Percentiles rank a stretch among this genome's conserved stretches.
phyloP scores from a whole-genome alignment of 2,797 vertebrate species.

The Pogonophryne albipinna region DNA sequence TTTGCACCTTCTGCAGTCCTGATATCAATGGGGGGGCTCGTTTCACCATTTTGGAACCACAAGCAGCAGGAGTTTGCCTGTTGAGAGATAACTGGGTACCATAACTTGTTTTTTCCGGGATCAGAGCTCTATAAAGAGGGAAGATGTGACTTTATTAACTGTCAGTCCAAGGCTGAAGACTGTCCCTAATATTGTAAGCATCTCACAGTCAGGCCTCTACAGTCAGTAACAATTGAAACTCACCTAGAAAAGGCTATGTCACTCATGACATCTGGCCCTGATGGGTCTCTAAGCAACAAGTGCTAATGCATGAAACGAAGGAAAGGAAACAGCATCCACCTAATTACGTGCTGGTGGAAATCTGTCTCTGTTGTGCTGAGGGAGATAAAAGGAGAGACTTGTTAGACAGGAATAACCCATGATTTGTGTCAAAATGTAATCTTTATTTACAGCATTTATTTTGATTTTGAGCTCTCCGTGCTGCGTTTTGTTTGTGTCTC shows the following conservation, averaged over 20 bases:
- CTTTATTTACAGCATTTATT: constrained; percentile 15
- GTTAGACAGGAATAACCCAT: constrained; percentile 10
- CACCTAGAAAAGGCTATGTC: constrained; percentile 50
- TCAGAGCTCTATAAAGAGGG: neutral
- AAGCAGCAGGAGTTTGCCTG: no score
- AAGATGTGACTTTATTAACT: constrained; percentile 1
- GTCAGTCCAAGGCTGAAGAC: constrained; percentile 36
- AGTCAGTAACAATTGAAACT: constrained; percentile 50
- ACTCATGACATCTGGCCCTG: constrained; percentile 66
- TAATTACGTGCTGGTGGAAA: constrained; percentile 46
- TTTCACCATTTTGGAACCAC: no score
- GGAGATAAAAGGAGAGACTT: neutral
- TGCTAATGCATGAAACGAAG: constrained; percentile 49
- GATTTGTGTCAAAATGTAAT: constrained; percentile 23
- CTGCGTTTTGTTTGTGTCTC: neutral
- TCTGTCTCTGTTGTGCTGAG: constrained; percentile 11
- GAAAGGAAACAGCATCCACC: constrained; percentile 32
- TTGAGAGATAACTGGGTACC: neutral
- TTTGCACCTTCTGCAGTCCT: no score
- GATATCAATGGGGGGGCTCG: no score
- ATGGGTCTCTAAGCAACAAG: constrained; percentile 81
- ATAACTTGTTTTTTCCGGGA: neutral
- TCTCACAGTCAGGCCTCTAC: constrained; percentile 6
- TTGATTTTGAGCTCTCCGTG: constrained; percentile 2
- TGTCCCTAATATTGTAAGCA: constrained; percentile 41